These are phyloP conservation scores for Rhinichthys klamathensis DNA, from an alignment of 2,113 vertebrate species.

Conservation along the genomic window DNA sequence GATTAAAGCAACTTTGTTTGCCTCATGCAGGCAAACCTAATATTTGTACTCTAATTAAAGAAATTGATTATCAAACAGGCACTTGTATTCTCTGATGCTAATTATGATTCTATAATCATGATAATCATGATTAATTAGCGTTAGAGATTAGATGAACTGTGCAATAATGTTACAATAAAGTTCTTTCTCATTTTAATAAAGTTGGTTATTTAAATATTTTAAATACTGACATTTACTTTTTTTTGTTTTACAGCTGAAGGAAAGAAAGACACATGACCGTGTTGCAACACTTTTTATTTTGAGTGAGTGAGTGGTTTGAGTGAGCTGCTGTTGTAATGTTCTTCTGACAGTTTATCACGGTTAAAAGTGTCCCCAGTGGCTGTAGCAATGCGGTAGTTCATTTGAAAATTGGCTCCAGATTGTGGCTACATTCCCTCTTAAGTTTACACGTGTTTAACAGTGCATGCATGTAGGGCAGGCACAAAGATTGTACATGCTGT, in stretches of 20 bases:
- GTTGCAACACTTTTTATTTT: background rate
- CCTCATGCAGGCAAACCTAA: background rate
- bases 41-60: background rate
- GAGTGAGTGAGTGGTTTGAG: background rate
- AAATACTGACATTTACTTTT: background rate
- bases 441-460: background rate
- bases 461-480: background rate
- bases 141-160: background rate
- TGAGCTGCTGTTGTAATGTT: background rate
- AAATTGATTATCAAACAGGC: background rate
- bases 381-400: slow-evolving; percentile 39
- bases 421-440: background rate
- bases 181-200: background rate
- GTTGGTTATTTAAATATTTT: too few species aligned
- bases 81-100: background rate
- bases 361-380: background rate
- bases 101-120: too few species aligned
- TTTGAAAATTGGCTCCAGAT: background rate
- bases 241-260: background rate
- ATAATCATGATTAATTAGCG: background rate
- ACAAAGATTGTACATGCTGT: background rate
- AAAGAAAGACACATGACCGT: background rate
- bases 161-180: background rate
- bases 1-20: too few species aligned
- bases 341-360: background rate